Evolutionary conservation across 2,797 vertebrate genomes (phyloP).

Genomic region (Helicolenus hilgendorfi): DNA sequence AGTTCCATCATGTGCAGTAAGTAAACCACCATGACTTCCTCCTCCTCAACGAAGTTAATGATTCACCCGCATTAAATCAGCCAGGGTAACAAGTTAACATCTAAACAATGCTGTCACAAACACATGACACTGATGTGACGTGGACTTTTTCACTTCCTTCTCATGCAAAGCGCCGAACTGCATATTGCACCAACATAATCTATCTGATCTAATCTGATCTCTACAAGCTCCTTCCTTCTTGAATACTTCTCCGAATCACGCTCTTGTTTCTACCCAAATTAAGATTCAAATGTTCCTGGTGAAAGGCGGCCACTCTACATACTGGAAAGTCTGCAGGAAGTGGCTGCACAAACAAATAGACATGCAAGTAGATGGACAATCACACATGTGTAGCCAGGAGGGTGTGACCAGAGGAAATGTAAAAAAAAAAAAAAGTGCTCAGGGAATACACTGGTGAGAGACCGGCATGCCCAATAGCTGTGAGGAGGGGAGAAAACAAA

Average conservation of each 20-base stretch:
- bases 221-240: neutral
- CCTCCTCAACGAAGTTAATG: conserved; percentile 6
- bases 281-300: conserved; percentile 75
- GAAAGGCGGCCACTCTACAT: neutral
- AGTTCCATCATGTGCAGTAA: neutral
- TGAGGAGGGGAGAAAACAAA: neutral
- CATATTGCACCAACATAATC: conserved; percentile 7
- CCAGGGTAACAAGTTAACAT: neutral
- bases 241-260: neutral
- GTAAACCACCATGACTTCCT: neutral
- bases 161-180: conserved; percentile 16
- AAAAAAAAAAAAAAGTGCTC: neutral
- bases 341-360: conserved; percentile 36
- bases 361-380: neutral
- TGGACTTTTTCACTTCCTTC: neutral
- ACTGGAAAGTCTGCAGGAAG: conserved; percentile 28
- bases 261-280: conserved; percentile 74
- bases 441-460: neutral
- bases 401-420: conserved; percentile 26
- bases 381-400: neutral
- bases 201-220: conserved; percentile 25
- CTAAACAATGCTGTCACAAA: neutral
- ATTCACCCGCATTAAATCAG: conserved; percentile 3
- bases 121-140: neutral
- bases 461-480: neutral